phyloP scores from a whole-genome alignment of 2,113 vertebrate genomes.

The Xiphophorus hellerii region DNA sequence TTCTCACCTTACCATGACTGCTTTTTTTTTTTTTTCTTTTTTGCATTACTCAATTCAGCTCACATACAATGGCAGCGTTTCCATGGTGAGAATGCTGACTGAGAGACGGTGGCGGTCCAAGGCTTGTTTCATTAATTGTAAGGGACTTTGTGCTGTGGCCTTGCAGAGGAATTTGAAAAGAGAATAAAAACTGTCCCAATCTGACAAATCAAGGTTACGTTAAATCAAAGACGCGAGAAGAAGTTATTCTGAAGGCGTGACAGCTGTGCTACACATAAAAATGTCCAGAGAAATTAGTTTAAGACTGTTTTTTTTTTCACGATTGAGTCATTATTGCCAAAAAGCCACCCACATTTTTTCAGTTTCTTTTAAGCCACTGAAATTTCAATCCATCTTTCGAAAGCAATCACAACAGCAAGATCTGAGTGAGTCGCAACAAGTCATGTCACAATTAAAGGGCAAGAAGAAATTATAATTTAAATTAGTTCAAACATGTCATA shows the following conservation, averaged over 20 bases:
- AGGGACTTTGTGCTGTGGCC: slow-evolving; percentile 19
- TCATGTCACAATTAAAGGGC: neutral
- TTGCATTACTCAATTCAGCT: slow-evolving; percentile 9
- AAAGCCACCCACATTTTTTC: neutral
- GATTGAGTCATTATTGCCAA: neutral
- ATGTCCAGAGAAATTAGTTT: too few relatives aligned
- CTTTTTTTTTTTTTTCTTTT: slow-evolving; percentile 3
- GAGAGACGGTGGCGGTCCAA: slow-evolving; percentile 28
- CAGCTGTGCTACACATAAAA: neutral
- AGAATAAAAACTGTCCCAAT: neutral
- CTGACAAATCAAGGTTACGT: neutral
- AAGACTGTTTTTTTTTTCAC: neutral
- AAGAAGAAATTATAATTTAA: neutral
- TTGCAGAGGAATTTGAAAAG: slow-evolving; percentile 12
- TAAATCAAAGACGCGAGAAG: neutral
- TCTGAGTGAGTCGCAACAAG: neutral
- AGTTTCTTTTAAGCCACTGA: too few relatives aligned
- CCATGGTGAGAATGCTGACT: slow-evolving; percentile 60
- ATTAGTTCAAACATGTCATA: neutral
- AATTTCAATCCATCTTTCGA: neutral
- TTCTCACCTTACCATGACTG: neutral
- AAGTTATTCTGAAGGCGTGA: neutral
- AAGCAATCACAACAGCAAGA: neutral
- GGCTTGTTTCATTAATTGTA: slow-evolving; percentile 22
- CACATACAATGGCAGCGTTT: slow-evolving; percentile 45